Evolutionary conservation across 1,140 invertebrate species (phyloP).

Genomic region (Drosophila repleta): DNA sequence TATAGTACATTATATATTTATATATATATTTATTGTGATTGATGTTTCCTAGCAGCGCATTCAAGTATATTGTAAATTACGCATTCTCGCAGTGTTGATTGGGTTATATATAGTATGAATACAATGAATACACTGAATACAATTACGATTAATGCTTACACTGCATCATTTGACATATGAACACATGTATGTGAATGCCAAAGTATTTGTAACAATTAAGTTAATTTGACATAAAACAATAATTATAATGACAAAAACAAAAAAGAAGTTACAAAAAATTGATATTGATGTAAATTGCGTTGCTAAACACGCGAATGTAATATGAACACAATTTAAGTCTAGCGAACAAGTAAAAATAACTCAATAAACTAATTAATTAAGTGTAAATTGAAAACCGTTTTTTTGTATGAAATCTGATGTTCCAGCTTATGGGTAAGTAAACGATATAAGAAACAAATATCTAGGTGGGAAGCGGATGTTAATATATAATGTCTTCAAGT

Average conservation of each 20-base stretch:
- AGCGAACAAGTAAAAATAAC: slow-evolving; percentile 26
- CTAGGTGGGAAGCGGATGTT: too few species aligned
- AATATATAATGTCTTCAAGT: too few species aligned
- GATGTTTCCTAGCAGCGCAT: slow-evolving; percentile 67
- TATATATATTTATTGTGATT: slow-evolving; percentile 64
- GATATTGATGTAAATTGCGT: slow-evolving; percentile 44
- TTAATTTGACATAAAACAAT: slow-evolving; percentile 80
- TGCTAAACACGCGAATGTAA: slow-evolving; percentile 27
- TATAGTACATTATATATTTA: background rate
- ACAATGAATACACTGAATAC: slow-evolving; percentile 30
- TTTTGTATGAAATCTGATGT: background rate
- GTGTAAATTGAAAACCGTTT: slow-evolving; percentile 37
- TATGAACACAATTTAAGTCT: slow-evolving; percentile 38
- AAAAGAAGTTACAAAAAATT: slow-evolving; percentile 32
- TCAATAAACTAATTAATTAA: slow-evolving; percentile 53
- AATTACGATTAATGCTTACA: slow-evolving; percentile 19
- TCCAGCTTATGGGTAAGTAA: background rate
- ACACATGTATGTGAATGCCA: slow-evolving; percentile 44
- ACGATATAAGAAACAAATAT: background rate
- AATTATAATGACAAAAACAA: slow-evolving; percentile 62
- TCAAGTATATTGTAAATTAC: slow-evolving; percentile 46
- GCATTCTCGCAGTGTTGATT: background rate
- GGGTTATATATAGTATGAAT: background rate
- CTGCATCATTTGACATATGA: slow-evolving; percentile 14
- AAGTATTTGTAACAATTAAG: slow-evolving; percentile 72